Evolutionary conservation across 1,140 invertebrate genomes (phyloP).

Genomic region (Heterodera carotae): DNA sequence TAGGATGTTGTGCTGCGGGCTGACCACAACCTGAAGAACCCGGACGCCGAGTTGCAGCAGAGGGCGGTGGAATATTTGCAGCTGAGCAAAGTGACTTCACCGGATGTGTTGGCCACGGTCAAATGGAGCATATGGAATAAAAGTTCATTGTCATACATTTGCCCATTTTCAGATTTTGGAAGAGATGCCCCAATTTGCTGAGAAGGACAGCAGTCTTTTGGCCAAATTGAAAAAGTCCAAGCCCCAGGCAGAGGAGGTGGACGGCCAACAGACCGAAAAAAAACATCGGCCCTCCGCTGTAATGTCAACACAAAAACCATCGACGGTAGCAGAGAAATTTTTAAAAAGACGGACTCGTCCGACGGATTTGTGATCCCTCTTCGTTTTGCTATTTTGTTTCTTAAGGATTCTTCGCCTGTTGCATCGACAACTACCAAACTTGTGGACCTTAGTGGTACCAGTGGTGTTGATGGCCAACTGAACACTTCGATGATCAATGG

Average conservation of each 20-base stretch:
- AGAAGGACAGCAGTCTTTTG: slow-evolving; percentile 91
- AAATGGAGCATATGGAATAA: slow-evolving; percentile 66
- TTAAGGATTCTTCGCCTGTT: slow-evolving; percentile 8
- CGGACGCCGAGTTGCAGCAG: slow-evolving; percentile 97
- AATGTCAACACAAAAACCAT: slow-evolving; percentile 39
- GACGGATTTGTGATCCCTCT: not conserved
- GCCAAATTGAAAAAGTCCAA: slow-evolving; percentile 92
- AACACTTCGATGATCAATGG: slow-evolving; percentile 8
- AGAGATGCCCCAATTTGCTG: slow-evolving; percentile 99
- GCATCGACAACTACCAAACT: slow-evolving; percentile 15
- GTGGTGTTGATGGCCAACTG: not conserved
- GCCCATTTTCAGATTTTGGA: slow-evolving; percentile 78
- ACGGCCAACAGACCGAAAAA: slow-evolving; percentile 60
- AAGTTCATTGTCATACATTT: slow-evolving; percentile 16
- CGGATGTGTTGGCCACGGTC: slow-evolving; percentile 79
- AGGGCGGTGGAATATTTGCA: slow-evolving; percentile 96
- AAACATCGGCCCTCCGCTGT: slow-evolving; percentile 61
- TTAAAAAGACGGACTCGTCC: too few species aligned
- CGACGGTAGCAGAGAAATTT: not conserved
- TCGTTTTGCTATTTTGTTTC: not conserved
- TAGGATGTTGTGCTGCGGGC: slow-evolving; percentile 77
- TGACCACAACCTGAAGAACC: slow-evolving; percentile 91
- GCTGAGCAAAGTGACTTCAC: slow-evolving; percentile 89
- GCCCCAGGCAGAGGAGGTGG: slow-evolving; percentile 71
- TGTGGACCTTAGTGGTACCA: slow-evolving; percentile 17